Conservation (phyloP, 2,797 vertebrate species). For the Dicrostonyx torquatus region DNA sequence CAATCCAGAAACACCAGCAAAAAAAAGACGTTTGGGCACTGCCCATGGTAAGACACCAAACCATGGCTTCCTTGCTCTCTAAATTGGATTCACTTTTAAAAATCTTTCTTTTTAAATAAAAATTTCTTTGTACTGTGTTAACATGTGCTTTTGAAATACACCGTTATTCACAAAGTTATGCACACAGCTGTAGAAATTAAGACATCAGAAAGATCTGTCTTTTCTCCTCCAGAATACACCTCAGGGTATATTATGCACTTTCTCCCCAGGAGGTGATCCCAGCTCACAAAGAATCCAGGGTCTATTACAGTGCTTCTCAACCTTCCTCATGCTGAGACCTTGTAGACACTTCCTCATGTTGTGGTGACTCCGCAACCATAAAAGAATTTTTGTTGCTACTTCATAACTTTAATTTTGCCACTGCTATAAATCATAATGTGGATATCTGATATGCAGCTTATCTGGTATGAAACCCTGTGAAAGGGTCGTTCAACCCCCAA, state of each 20-base stretch:
- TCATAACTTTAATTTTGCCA: neutral
- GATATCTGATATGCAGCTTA: neutral
- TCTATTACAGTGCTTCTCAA: neutral
- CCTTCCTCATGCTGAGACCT: neutral
- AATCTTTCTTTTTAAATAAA: neutral
- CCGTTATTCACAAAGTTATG: neutral
- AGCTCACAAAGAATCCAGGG: neutral
- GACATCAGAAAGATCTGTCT: neutral
- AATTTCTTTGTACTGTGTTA: neutral
- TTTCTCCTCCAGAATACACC: neutral
- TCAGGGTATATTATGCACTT: neutral
- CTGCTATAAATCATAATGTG: neutral
- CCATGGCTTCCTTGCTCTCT: neutral
- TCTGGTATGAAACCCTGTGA: neutral
- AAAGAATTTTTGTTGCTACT: neutral
- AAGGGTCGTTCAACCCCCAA: neutral
- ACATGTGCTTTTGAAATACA: neutral
- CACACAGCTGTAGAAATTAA: neutral
- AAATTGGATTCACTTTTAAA: neutral
- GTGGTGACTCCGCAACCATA: neutral
- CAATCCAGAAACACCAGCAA: neutral
- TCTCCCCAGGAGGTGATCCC: neutral
- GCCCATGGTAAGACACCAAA: neutral
- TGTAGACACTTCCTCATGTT: neutral
- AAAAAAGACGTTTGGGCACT: neutral